Conservation (phyloP, 2,113 vertebrate species). For the Loxodonta africana region DNA sequence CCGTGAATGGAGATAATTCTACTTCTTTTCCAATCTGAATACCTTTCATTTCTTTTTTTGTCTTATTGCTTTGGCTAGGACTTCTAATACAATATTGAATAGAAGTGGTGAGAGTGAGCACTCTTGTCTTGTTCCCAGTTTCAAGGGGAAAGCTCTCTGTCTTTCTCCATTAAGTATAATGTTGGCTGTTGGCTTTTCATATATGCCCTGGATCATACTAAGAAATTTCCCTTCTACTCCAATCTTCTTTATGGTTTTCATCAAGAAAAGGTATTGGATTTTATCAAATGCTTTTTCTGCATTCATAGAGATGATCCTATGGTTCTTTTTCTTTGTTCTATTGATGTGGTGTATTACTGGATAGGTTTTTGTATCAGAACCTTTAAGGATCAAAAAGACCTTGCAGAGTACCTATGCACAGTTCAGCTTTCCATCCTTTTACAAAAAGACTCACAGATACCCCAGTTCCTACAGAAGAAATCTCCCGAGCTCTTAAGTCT, state of each 20-base stretch:
- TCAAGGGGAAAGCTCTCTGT: not conserved
- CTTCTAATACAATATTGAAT: not conserved
- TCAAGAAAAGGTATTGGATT: not conserved
- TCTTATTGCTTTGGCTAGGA: not conserved
- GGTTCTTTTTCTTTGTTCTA: not conserved
- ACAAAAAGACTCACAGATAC: constrained; percentile 85
- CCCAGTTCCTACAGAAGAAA: constrained; percentile 86
- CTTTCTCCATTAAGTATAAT: not conserved
- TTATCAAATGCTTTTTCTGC: not conserved
- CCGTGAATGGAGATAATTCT: not conserved
- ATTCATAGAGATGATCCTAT: not conserved
- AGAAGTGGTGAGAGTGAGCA: not conserved
- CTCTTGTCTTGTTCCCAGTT: not conserved
- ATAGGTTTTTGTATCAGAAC: constrained; percentile 86
- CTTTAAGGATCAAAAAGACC: constrained; percentile 89
- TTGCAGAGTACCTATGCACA: constrained; percentile 87
- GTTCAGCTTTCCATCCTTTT: constrained; percentile 87
- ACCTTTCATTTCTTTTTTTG: not conserved
- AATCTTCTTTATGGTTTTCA: not conserved
- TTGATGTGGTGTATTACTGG: constrained; percentile 50
- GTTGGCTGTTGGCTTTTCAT: not conserved
- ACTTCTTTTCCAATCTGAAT: not conserved
- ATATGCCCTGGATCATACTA: not conserved
- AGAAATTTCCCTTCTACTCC: not conserved
- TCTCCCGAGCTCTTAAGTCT: constrained; percentile 87